These are phyloP conservation scores for Nannospalax galili DNA, from an alignment of 2,113 vertebrate genomes.

Conservation along the genomic window DNA sequence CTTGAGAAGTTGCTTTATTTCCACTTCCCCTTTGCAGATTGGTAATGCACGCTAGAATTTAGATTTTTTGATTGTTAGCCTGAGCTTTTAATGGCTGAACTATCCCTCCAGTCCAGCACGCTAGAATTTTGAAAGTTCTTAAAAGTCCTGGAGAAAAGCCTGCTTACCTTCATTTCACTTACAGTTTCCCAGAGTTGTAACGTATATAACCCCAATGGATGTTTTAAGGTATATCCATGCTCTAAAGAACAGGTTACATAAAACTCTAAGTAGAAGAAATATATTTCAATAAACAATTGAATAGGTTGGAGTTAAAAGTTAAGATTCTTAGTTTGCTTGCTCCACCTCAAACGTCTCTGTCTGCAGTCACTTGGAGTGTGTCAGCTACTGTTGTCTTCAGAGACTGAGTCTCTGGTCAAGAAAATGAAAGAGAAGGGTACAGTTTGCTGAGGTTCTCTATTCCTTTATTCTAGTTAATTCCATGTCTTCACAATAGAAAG, in stretches of 20 bases:
- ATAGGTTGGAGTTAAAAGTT: not conserved
- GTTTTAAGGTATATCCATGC: not conserved
- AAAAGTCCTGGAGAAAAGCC: not conserved
- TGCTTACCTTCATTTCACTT: slow-evolving; percentile 4
- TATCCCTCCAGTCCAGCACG: no score
- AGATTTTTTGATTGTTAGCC: no score
- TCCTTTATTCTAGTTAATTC: not conserved
- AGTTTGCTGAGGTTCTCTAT: not conserved
- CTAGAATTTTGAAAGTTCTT: not conserved
- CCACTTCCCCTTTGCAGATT: not conserved
- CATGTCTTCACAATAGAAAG: not conserved
- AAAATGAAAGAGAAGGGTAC: slow-evolving; percentile 17
- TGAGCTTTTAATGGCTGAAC: no score
- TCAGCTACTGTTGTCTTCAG: not conserved
- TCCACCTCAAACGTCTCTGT: not conserved
- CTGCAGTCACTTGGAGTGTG: slow-evolving; percentile 7
- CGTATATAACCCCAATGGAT: not conserved
- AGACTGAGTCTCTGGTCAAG: not conserved
- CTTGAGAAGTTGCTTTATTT: not conserved
- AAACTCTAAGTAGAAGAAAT: not conserved
- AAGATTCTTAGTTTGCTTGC: not conserved
- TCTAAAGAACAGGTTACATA: slow-evolving; percentile 1
- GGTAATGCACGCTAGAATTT: not conserved
- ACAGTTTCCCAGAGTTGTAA: not conserved
- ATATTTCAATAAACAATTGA: not conserved